Evolutionary conservation across 1,140 invertebrate species (phyloP), one percentile per base, ranked within the genome.

Genomic region (Drosophila pruinosa): DNA sequence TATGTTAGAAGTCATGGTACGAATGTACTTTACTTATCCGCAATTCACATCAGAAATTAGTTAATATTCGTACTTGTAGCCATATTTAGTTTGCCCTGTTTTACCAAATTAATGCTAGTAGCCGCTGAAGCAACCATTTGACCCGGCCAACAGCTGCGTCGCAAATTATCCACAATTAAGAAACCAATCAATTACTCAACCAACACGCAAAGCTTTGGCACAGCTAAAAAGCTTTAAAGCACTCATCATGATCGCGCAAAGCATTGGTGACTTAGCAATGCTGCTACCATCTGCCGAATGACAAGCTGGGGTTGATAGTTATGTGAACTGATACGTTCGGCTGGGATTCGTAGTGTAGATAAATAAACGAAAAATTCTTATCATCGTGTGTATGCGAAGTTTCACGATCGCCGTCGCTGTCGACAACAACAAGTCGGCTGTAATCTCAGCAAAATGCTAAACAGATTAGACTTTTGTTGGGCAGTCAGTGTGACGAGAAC

Each of bases 321-420:
- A 8, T 36, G 14, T 1, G 12, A 69, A 26, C 22, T 28, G 36
- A 12, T n/a, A 34, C 12, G 31, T 34, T 34, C 31, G n/a, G 31
- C 31, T 34, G 10, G 21, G 7, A n/a, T 12, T 7, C 14, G 59
- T 48, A 70, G 59, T 22, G 59, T 15, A n/a, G n/a, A n/a, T n/a
- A 21, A 34, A 8, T 21, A 43, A 61, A 67, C 53, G 38, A 56
- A 67, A 64, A 36, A n/a, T 6, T 22, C 56, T 63, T 62, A 52
- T 70, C 67, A 74, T 69, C 45, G 34, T 69, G 52, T 45, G 59
- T 70, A 14, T n/a, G 59, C 28, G 39, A 69, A 53, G 67, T 56
- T 53, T 21, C 7, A 45, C 59, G 62, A 68, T 47, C 54, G 7
- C 4, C n/a, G 19, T 39, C 26, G 7, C 26, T 26, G 21, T 34